A percentile compares a stretch with the other conserved stretches of the same genome.
These are phyloP conservation scores for Poliocrania exsul DNA, from an alignment of 2,797 vertebrate genomes.

Conservation along the genomic window DNA sequence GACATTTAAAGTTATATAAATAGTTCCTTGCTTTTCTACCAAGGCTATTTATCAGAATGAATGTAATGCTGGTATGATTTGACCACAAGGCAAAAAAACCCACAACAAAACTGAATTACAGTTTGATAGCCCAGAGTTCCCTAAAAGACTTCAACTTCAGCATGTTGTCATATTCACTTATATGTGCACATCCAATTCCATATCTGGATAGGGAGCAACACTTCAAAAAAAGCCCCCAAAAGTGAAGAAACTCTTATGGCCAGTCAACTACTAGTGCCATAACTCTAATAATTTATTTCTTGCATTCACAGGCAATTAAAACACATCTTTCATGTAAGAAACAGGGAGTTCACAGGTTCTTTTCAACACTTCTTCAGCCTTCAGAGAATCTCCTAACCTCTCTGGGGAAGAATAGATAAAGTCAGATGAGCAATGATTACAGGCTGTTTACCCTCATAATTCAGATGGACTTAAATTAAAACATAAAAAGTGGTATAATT, in stretches of 20 bases:
- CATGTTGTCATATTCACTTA: neutral
- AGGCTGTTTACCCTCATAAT: neutral
- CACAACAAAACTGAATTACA: neutral
- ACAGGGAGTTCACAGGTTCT: rapidly evolving
- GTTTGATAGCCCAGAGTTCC: neutral
- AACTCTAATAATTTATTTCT: neutral
- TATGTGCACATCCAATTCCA: neutral
- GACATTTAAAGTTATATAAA: neutral
- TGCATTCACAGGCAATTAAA: neutral
- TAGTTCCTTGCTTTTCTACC: neutral
- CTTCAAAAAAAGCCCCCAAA: neutral
- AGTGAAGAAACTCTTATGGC: neutral
- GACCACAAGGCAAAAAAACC: neutral
- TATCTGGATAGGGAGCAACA: neutral
- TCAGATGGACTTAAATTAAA: neutral
- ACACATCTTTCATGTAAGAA: neutral
- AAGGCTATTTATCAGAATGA: neutral
- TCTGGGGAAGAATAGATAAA: neutral
- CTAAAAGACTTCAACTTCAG: neutral
- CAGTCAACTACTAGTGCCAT: neutral
- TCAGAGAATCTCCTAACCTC: neutral
- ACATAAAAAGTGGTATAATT: neutral
- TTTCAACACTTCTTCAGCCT: neutral
- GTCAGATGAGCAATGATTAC: neutral
- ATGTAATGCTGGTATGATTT: neutral